Conservation (phyloP, 2,113 vertebrate species). For the Oryzias curvinotus region DNA sequence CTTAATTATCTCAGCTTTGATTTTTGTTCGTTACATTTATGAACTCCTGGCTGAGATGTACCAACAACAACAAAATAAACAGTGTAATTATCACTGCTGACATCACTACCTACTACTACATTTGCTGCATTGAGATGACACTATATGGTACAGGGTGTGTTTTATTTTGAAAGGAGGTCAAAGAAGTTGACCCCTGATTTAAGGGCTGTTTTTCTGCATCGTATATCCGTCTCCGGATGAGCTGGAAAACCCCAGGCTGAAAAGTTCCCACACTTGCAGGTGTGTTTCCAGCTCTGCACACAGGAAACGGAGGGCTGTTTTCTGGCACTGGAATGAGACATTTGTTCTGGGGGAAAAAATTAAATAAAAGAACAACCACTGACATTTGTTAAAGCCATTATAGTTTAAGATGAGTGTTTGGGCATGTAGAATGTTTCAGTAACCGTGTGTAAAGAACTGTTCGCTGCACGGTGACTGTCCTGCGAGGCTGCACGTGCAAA, state of each 20-base stretch:
- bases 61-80: no score
- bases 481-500: conserved; percentile 40
- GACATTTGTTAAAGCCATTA: background rate
- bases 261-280: conserved; percentile 32
- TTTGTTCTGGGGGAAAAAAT: conserved; percentile 10
- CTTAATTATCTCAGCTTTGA: no score
- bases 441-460: conserved; percentile 18
- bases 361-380: conserved; percentile 1
- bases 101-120: no score
- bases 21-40: no score
- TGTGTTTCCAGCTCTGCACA: conserved; percentile 20
- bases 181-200: no score
- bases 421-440: background rate
- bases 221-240: conserved; percentile 5
- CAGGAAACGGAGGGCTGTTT: conserved; percentile 26
- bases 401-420: conserved; percentile 13
- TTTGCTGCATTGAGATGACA: no score
- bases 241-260: conserved; percentile 35
- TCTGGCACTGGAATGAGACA: conserved; percentile 3
- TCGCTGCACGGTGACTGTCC: conserved; percentile 27
- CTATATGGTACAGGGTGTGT: no score
- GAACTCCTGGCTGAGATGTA: no score
- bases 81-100: no score
- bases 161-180: no score
- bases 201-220: background rate